phyloP scores from a whole-genome alignment of 2,113 vertebrate species.

The Lepus americanus region DNA sequence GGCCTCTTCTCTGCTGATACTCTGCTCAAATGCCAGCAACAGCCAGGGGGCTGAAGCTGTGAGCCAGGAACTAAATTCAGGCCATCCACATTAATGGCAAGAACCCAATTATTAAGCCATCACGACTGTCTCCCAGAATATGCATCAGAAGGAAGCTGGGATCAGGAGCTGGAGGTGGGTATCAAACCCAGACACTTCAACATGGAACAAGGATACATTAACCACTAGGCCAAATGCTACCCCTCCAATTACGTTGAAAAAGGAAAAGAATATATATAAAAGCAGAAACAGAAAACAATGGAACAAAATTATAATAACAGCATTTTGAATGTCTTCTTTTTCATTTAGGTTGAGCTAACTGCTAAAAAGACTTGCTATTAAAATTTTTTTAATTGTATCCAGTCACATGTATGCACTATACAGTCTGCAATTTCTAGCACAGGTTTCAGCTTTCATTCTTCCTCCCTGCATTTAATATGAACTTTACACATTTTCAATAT shows the following conservation, averaged over 20 bases:
- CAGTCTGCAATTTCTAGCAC: not conserved
- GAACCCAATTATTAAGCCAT: too few relatives aligned
- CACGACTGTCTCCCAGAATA: too few relatives aligned
- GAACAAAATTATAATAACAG: constrained; percentile 64
- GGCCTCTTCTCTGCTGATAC: too few relatives aligned
- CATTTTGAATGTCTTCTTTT: constrained; percentile 26
- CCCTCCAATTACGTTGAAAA: constrained; percentile 8
- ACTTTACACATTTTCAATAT: not conserved
- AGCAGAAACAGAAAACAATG: constrained; percentile 1
- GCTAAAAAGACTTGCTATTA: constrained; percentile 57
- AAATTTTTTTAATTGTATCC: constrained; percentile 40
- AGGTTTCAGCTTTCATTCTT: constrained; percentile 55
- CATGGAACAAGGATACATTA: too few relatives aligned
- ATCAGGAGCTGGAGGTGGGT: too few relatives aligned
- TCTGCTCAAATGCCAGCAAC: too few relatives aligned
- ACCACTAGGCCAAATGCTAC: too few relatives aligned
- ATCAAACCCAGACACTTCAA: too few relatives aligned
- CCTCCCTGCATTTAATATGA: constrained; percentile 44
- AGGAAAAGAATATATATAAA: constrained; percentile 39
- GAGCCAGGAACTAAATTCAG: too few relatives aligned
- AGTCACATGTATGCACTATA: constrained; percentile 34
- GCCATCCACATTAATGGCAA: too few relatives aligned
- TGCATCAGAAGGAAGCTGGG: too few relatives aligned
- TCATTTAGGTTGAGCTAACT: not conserved
- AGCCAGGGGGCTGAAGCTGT: too few relatives aligned